Conservation (phyloP, 2,888 invertebrate species). For the Strigamia maritima region DNA sequence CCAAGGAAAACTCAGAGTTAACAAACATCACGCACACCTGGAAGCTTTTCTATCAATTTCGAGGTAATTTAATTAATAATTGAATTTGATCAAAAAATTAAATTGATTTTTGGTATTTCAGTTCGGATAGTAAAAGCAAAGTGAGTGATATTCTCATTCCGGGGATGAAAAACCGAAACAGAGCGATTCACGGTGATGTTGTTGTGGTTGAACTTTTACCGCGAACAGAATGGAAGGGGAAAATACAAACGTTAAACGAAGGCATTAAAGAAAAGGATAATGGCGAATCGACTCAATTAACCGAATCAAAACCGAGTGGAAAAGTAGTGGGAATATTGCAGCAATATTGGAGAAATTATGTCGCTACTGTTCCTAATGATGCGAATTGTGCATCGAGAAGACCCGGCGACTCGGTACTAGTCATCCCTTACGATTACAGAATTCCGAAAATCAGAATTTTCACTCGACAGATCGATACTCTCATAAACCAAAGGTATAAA, state of each 20-base stretch:
- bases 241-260: conserved; percentile 41
- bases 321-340: conserved; percentile 50
- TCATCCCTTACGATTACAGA: conserved; percentile 50
- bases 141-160: conserved; percentile 49
- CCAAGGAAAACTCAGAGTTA: conserved; percentile 50
- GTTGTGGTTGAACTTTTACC: conserved; percentile 49
- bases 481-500: conserved; percentile 48
- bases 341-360: conserved; percentile 51
- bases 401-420: conserved; percentile 45
- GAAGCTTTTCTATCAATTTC: conserved; percentile 49
- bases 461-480: conserved; percentile 48
- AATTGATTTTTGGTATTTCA: no score
- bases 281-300: background rate
- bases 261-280: background rate
- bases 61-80: conserved; percentile 38
- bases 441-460: conserved; percentile 51
- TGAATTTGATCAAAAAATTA: background rate
- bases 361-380: conserved; percentile 47
- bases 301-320: conserved; percentile 48
- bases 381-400: background rate
- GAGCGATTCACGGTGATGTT: conserved; percentile 52
- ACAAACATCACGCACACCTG: conserved; percentile 48
- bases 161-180: conserved; percentile 49
- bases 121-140: conserved; percentile 42
- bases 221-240: conserved; percentile 48